These are phyloP conservation scores for Lepidurus couesii DNA, from an alignment of 1,140 invertebrate genomes.

Conservation along the genomic window DNA sequence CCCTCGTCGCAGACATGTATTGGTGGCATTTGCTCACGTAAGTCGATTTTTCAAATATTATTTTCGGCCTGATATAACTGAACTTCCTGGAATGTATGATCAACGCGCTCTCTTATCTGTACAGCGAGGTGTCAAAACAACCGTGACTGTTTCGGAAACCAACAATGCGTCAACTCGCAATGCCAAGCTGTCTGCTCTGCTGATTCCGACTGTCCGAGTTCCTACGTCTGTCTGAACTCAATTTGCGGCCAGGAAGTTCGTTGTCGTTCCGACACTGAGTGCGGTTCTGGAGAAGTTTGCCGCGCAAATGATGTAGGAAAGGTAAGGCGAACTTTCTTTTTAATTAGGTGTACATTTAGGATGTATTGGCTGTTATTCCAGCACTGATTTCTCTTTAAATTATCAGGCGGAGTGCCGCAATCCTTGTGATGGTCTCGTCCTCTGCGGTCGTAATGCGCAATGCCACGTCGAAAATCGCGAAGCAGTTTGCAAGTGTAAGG, in stretches of 20 bases:
- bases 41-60: slow-evolving; percentile 39
- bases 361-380: no score
- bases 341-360: slow-evolving; percentile 2
- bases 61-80: no score
- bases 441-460: slow-evolving; percentile 73
- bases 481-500: slow-evolving; percentile 66
- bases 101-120: slow-evolving; percentile 38
- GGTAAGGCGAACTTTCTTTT: background rate
- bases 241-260: slow-evolving; percentile 56
- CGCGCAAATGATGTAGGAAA: slow-evolving; percentile 60
- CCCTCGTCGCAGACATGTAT: slow-evolving; percentile 71
- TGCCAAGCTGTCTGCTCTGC: slow-evolving; percentile 71
- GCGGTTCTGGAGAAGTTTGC: slow-evolving; percentile 61
- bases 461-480: slow-evolving; percentile 64
- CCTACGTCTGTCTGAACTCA: slow-evolving; percentile 67
- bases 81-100: slow-evolving; percentile 8
- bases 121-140: slow-evolving; percentile 63
- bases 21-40: slow-evolving; percentile 69
- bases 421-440: slow-evolving; percentile 57
- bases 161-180: slow-evolving; percentile 65
- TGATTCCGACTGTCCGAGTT: slow-evolving; percentile 70
- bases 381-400: slow-evolving; percentile 31
- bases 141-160: slow-evolving; percentile 71
- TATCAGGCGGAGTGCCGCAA: slow-evolving; percentile 58
- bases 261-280: slow-evolving; percentile 64